Evolutionary conservation across 2,888 invertebrate genomes (phyloP).

Genomic region (Drosophila antonietae): DNA sequence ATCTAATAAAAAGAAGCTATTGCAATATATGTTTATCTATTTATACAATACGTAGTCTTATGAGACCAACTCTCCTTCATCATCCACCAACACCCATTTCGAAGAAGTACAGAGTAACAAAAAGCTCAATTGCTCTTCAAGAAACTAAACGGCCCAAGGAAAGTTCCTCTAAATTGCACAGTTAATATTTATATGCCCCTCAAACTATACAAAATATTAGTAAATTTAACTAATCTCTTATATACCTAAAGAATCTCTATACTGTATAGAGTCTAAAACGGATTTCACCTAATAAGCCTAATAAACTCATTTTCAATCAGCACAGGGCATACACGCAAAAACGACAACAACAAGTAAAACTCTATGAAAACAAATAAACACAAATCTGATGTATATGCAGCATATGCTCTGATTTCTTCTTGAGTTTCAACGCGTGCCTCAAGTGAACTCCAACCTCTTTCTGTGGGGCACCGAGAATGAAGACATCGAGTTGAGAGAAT

Average conservation of each 20-base stretch:
- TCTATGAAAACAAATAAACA: slow-evolving; percentile 45
- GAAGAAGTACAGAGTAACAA: too few relatives aligned
- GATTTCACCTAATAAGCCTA: too few relatives aligned
- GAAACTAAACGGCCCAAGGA: too few relatives aligned
- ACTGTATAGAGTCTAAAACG: background rate
- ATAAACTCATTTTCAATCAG: background rate
- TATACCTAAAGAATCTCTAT: background rate
- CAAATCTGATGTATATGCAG: slow-evolving; percentile 36
- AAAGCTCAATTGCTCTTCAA: background rate
- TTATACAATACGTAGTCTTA: too few relatives aligned
- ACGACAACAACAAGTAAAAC: slow-evolving; percentile 10
- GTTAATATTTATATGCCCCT: too few relatives aligned
- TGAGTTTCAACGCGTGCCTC: slow-evolving; percentile 47
- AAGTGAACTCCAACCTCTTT: slow-evolving; percentile 43
- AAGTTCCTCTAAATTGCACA: too few relatives aligned
- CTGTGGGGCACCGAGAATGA: slow-evolving; percentile 38
- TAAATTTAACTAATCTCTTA: background rate
- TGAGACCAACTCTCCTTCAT: too few relatives aligned
- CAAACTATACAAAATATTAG: too few relatives aligned
- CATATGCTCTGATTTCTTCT: slow-evolving; percentile 66
- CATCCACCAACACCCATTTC: too few relatives aligned
- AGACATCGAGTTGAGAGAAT: slow-evolving; percentile 26
- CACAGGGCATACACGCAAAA: slow-evolving; percentile 13
- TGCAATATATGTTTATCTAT: too few relatives aligned
- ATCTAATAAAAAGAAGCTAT: background rate